Percentiles rank a stretch among this genome's conserved stretches.
Conservation (phyloP, 2,113 vertebrate genomes). For the Platysternon megacephalum region DNA sequence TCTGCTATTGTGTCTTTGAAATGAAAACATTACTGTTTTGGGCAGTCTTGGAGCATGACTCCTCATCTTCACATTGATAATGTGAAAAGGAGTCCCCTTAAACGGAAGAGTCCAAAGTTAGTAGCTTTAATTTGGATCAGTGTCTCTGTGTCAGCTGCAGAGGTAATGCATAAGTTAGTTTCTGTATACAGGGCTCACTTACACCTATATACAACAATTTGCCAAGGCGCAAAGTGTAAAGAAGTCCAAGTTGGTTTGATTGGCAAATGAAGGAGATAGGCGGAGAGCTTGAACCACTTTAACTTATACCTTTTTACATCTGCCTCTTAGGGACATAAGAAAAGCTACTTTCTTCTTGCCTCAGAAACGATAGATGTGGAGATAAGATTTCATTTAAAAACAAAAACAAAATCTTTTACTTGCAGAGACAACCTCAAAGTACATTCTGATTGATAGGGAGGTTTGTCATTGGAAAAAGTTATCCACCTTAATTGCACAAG, state of each 20-base stretch:
- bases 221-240: too few species aligned
- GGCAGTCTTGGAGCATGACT: background rate
- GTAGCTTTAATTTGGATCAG: background rate
- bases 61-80: background rate
- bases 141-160: background rate
- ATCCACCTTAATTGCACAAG: background rate
- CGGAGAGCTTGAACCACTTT: background rate
- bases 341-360: background rate
- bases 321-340: background rate
- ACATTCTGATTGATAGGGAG: background rate
- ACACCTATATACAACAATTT: background rate
- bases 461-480: background rate
- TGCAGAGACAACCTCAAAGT: background rate
- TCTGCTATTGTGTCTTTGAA: background rate
- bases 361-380: background rate
- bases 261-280: background rate
- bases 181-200: background rate
- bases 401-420: background rate
- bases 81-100: background rate
- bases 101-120: fast-evolving
- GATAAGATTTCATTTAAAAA: background rate
- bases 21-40: background rate
- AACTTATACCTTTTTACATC: background rate
- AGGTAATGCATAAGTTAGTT: background rate
- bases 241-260: background rate